Conservation (phyloP, 2,888 invertebrate genomes). For the Drosophila pullipes region DNA sequence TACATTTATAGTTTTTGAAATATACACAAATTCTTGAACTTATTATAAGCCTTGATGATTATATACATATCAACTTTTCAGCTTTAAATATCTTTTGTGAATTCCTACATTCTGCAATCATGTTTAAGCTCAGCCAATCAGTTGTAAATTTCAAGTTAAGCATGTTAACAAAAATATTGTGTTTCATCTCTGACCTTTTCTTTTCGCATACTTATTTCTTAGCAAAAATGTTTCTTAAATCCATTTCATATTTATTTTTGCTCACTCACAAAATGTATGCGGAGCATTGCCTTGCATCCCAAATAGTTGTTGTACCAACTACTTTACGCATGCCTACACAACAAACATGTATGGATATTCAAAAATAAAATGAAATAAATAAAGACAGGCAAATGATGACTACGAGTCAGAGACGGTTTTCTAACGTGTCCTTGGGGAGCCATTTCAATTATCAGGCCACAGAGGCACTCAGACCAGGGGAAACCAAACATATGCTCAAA, state of each 20-base stretch:
- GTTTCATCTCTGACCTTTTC: conserved; percentile 1
- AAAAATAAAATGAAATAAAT: conserved; percentile 52
- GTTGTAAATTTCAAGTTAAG: conserved; percentile 1
- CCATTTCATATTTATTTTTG: conserved; percentile 13
- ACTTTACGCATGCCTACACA: conserved; percentile 11
- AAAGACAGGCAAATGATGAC: conserved; percentile 38
- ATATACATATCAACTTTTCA: not conserved
- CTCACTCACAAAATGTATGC: not conserved
- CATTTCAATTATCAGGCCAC: conserved; percentile 76
- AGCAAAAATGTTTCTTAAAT: conserved; percentile 9
- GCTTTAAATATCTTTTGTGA: not conserved
- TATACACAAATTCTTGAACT: not conserved
- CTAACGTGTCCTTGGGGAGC: conserved; percentile 67
- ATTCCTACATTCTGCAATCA: not conserved
- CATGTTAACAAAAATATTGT: not conserved
- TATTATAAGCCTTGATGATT: not conserved
- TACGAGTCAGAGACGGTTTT: conserved; percentile 5
- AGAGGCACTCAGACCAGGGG: conserved; percentile 50
- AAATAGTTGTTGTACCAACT: conserved; percentile 19
- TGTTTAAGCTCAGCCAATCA: not conserved
- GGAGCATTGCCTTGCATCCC: conserved; percentile 11
- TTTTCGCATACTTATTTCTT: not conserved
- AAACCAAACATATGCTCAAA: conserved; percentile 67
- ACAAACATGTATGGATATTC: conserved; percentile 20
- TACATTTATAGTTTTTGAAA: not conserved